Conservation (phyloP, 2,888 invertebrate species). For the Hipparchia sbordonii region DNA sequence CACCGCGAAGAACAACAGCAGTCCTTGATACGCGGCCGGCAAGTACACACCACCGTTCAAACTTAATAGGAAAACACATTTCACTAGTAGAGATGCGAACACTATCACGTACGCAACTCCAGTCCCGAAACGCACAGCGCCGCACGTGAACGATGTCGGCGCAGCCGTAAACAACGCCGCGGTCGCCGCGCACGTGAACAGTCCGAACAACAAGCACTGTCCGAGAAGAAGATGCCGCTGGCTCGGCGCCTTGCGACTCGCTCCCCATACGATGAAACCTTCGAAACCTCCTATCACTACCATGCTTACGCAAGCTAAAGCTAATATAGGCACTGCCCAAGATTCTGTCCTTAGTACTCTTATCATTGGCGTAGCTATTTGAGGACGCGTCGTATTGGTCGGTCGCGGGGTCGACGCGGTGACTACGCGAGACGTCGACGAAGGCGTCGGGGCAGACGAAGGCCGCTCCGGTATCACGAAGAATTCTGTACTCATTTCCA, state of each 20-base stretch:
- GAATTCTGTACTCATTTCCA: constrained; percentile 93
- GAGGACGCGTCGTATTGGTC: constrained; percentile 51
- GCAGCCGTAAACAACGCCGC: constrained; percentile 90
- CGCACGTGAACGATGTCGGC: constrained; percentile 91
- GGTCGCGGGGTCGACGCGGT: constrained; percentile 55
- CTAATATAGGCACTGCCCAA: constrained; percentile 95
- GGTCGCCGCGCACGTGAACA: constrained; percentile 91
- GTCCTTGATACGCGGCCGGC: constrained; percentile 95
- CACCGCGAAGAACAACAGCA: constrained; percentile 94
- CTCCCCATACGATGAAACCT: constrained; percentile 91
- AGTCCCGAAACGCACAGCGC: constrained; percentile 90
- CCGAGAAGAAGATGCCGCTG: constrained; percentile 93
- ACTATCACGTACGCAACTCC: constrained; percentile 93
- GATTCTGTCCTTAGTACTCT: constrained; percentile 87
- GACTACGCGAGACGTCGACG: constrained; percentile 62
- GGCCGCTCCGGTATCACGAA: constrained; percentile 87
- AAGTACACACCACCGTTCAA: constrained; percentile 95
- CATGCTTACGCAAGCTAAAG: constrained; percentile 92
- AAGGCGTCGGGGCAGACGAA: constrained; percentile 56
- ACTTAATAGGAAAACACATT: constrained; percentile 96
- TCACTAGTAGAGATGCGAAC: constrained; percentile 95
- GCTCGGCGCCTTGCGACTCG: constrained; percentile 91
- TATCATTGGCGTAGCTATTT: constrained; percentile 50
- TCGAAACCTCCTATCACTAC: constrained; percentile 93
- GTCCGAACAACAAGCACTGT: constrained; percentile 92